Base-by-base conservation (phyloP, 2,888 invertebrate species). In the Therioaphis trifolii region DNA sequence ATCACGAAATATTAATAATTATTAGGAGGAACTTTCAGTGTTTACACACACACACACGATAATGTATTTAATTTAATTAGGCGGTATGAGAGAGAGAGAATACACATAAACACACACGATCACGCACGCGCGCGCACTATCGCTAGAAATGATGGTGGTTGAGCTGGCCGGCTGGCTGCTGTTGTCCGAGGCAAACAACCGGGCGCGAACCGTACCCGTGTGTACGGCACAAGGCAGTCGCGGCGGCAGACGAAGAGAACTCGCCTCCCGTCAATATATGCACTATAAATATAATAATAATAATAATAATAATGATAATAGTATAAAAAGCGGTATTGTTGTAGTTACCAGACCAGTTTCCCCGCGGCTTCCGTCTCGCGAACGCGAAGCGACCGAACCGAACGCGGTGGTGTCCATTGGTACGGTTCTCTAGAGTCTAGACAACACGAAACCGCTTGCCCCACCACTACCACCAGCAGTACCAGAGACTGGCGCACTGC, bases 341-440 rank as follows among this genome's bases (percentile, higher is more conserved):
- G 72, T 82, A 82, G 82, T 82, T 35, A 63, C 72, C 82, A 63
- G 82, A 82, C 82, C 82, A 82, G 82, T 82, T 82, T 82, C 55
- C 46, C 29, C 55, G 68, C 2, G 75, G 43, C 58, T 76, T 58
- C 43, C 21, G 58, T 52, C 71, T 55, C 21, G 46, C 29, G 29
- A 35, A 35, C 52, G 7, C 7, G 14, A 12, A 29, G 21, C 46
- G 29, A n/a, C 12, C 15, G n/a, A n/a, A 24, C 55, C 27, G 43
- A 35, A 35, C 14, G 27, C 79, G 61, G 24, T 55, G 63, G 7
- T 3, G 3, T 5, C 35, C 74, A 46, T 18, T 61, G 43, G 63
- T 63, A 76, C 61, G 43, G 75, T 46, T 76, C 46, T 43, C n/a
- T n/a, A n/a, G n/a, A n/a, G n/a, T 46, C 75, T 24, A 61, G 27